These are phyloP conservation scores for Rhogogaster chlorosoma DNA, from an alignment of 2,888 invertebrate species.

Conservation along the genomic window DNA sequence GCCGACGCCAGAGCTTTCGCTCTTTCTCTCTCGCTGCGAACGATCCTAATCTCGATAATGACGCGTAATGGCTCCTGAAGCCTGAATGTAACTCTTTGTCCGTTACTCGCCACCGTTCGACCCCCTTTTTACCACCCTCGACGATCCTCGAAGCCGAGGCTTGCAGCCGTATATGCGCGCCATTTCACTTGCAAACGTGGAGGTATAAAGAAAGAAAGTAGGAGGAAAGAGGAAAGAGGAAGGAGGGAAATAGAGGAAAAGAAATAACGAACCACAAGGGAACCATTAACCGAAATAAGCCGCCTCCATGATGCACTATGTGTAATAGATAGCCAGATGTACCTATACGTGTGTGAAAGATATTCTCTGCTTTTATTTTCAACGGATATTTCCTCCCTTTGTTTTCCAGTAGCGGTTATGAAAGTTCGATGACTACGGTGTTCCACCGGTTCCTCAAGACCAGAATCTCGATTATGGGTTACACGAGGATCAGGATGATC, in stretches of 20 bases:
- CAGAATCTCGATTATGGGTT: slow-evolving; percentile 70
- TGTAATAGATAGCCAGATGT: slow-evolving; percentile 11
- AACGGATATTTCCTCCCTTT: slow-evolving; percentile 8
- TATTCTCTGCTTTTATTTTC: not conserved
- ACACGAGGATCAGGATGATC: slow-evolving; percentile 72
- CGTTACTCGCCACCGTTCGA: slow-evolving; percentile 56
- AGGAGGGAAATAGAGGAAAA: slow-evolving; percentile 53
- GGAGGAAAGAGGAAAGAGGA: slow-evolving; percentile 47
- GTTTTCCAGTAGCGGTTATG: slow-evolving; percentile 70
- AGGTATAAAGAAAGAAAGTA: slow-evolving; percentile 38
- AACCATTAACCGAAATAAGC: slow-evolving; percentile 51
- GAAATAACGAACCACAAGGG: slow-evolving; percentile 49
- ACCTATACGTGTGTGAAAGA: not conserved
- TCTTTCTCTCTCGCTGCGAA: slow-evolving; percentile 56
- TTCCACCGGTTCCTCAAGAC: slow-evolving; percentile 52
- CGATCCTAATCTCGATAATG: slow-evolving; percentile 78
- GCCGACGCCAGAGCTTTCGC: slow-evolving; percentile 24
- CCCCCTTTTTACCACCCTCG: slow-evolving; percentile 31
- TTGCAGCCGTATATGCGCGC: slow-evolving; percentile 33
- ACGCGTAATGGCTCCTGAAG: slow-evolving; percentile 76
- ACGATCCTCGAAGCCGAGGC: not conserved
- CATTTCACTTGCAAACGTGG: slow-evolving; percentile 49
- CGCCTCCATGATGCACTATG: slow-evolving; percentile 12
- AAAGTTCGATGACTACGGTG: slow-evolving; percentile 74
- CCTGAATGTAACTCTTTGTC: slow-evolving; percentile 77